phyloP scores from a whole-genome alignment of 2,888 invertebrate species.

The Acleris laterana region DNA sequence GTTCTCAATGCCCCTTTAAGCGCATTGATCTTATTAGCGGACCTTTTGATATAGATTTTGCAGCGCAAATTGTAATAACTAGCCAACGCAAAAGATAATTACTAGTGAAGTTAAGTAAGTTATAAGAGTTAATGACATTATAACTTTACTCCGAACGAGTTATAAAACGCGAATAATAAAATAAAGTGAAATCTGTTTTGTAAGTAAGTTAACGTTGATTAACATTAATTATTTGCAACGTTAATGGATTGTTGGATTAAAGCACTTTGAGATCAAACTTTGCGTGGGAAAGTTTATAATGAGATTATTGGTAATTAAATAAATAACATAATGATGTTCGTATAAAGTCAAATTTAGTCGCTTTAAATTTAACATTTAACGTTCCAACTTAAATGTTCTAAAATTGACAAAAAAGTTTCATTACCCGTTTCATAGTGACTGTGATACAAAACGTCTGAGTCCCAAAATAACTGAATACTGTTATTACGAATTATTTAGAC shows the following conservation, averaged over 20 bases:
- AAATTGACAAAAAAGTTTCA: too few species aligned
- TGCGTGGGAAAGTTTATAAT: background rate
- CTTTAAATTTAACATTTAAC: background rate
- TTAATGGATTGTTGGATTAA: conserved; percentile 1
- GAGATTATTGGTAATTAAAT: background rate
- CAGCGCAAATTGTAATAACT: conserved; percentile 4
- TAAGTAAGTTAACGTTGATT: background rate
- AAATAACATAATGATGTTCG: background rate
- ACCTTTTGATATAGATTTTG: conserved; percentile 38
- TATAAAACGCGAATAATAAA: background rate
- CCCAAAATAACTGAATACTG: too few species aligned
- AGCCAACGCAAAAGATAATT: background rate
- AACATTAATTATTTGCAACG: background rate
- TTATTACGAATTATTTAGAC: too few species aligned
- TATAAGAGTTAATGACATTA: too few species aligned
- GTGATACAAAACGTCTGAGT: too few species aligned
- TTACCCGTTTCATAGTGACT: too few species aligned
- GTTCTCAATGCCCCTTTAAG: conserved; percentile 65
- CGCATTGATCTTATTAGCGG: conserved; percentile 62
- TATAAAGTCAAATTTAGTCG: background rate
- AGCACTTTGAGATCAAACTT: conserved; percentile 2
- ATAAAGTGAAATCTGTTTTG: background rate
- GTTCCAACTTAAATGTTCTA: background rate
- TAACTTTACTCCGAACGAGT: background rate
- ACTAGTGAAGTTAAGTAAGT: background rate